A percentile compares a stretch with the other conserved stretches of the same genome.
Conservation (phyloP, 1,140 invertebrate species). For the Rhagoletis pomonella region DNA sequence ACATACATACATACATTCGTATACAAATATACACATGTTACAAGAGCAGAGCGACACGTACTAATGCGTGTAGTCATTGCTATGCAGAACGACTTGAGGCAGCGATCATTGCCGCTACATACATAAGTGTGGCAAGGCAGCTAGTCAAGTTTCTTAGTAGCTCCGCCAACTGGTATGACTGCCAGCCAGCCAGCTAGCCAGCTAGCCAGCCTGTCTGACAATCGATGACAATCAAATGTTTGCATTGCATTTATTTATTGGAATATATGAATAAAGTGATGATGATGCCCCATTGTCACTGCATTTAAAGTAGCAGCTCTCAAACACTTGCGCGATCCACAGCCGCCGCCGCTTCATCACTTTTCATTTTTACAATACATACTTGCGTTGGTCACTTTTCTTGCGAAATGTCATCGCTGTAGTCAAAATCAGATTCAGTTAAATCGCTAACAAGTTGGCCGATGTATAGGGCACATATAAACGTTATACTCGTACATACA, state of each 20-base stretch:
- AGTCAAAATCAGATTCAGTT: slow-evolving; percentile 71
- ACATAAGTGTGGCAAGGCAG: not conserved
- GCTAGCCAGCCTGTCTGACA: slow-evolving; percentile 2
- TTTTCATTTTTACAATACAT: slow-evolving; percentile 9
- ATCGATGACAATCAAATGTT: slow-evolving; percentile 60
- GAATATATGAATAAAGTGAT: slow-evolving; percentile 74
- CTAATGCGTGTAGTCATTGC: slow-evolving; percentile 48
- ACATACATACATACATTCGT: not conserved
- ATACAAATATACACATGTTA: slow-evolving; percentile 3
- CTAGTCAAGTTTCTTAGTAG: not conserved
- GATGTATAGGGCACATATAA: not conserved
- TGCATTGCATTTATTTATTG: slow-evolving; percentile 73
- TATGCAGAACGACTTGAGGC: slow-evolving; percentile 22
- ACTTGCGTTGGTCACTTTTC: slow-evolving; percentile 60
- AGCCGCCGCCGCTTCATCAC: not conserved
- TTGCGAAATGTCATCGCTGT: slow-evolving; percentile 69
- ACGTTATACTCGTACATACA: not conserved
- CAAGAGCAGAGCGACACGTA: slow-evolving; percentile 57
- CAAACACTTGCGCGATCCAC: slow-evolving; percentile 8
- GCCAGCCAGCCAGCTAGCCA: not conserved
- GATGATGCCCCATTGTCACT: slow-evolving; percentile 50
- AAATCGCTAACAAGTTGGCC: slow-evolving; percentile 72
- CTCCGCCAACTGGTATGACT: not conserved
- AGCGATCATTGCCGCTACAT: not conserved
- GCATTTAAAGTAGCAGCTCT: slow-evolving; percentile 34